These are phyloP conservation scores for Drepanosiphum platanoidis DNA, from an alignment of 2,888 invertebrate genomes.

Conservation along the genomic window DNA sequence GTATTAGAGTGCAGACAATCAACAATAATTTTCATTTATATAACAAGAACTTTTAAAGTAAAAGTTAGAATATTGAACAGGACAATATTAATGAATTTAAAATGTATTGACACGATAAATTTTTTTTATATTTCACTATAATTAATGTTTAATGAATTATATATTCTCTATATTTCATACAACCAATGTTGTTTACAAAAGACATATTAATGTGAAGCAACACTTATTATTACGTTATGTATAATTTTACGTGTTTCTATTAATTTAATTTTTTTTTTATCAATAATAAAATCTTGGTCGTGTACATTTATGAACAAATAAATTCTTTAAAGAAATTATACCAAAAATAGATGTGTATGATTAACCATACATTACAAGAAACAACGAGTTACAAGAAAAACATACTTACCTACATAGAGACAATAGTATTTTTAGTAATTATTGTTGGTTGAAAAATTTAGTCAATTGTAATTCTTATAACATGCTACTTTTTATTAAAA, in stretches of 20 bases:
- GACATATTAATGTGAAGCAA: conserved; percentile 13
- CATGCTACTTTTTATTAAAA: conserved; percentile 34
- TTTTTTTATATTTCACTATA: neutral
- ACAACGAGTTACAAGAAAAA: neutral
- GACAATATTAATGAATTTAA: neutral
- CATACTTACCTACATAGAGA: neutral
- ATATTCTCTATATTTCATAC: neutral
- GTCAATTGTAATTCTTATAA: conserved; percentile 56
- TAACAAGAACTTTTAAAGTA: conserved; percentile 6
- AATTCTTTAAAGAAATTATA: neutral
- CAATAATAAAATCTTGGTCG: neutral
- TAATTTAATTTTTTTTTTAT: conserved; percentile 28
- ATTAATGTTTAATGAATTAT: conserved; percentile 1
- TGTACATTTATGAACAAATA: conserved; percentile 23
- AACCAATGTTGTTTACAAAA: conserved; percentile 37
- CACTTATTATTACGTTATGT: conserved; percentile 23
- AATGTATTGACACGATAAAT: conserved; percentile 17
- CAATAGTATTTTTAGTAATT: conserved; percentile 38
- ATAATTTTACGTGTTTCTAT: conserved; percentile 35
- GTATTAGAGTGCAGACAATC: conserved; percentile 52
- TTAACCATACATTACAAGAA: too few species aligned
- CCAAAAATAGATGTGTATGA: conserved; percentile 16
- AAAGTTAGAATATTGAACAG: neutral
- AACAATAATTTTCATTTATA: conserved; percentile 25
- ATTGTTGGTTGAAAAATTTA: conserved; percentile 29